These are phyloP conservation scores for Sipunculus nudus DNA, from an alignment of 2,888 invertebrate genomes.

Conservation along the genomic window DNA sequence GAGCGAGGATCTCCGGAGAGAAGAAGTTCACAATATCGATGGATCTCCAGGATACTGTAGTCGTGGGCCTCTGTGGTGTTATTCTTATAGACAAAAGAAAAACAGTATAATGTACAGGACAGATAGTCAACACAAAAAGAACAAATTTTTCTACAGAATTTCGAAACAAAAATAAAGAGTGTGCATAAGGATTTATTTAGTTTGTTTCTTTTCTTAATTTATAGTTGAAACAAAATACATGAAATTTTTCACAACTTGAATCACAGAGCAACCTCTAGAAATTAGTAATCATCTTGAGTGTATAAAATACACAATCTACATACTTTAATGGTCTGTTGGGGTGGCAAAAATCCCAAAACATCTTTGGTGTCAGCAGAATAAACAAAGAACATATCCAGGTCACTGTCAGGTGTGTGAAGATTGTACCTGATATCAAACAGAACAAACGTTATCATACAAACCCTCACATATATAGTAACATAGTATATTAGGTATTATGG, in stretches of 20 bases:
- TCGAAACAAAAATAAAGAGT: background rate
- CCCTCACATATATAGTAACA: too few relatives aligned
- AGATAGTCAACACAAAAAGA: background rate
- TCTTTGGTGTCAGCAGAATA: slow-evolving; percentile 51
- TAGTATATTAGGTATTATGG: too few relatives aligned
- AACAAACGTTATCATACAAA: too few relatives aligned
- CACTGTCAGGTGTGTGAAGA: slow-evolving; percentile 47
- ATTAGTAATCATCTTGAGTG: background rate
- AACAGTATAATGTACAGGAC: too few relatives aligned
- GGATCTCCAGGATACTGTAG: slow-evolving; percentile 56
- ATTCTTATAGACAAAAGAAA: too few relatives aligned
- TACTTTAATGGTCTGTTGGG: slow-evolving; percentile 56
- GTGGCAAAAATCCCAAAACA: slow-evolving; percentile 50
- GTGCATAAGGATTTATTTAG: too few relatives aligned
- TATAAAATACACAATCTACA: background rate
- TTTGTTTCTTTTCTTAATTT: too few relatives aligned
- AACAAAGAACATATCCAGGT: slow-evolving; percentile 58
- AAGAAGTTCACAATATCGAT: slow-evolving; percentile 53
- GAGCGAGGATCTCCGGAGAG: slow-evolving; percentile 52
- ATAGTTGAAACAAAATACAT: too few relatives aligned
- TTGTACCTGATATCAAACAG: slow-evolving; percentile 48
- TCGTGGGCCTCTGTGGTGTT: slow-evolving; percentile 48
- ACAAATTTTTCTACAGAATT: background rate
- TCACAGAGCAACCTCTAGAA: background rate
- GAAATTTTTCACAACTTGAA: too few relatives aligned